phyloP scores from a whole-genome alignment of 2,113 vertebrate genomes.

The Pseudorhombus dupliciocellatus region DNA sequence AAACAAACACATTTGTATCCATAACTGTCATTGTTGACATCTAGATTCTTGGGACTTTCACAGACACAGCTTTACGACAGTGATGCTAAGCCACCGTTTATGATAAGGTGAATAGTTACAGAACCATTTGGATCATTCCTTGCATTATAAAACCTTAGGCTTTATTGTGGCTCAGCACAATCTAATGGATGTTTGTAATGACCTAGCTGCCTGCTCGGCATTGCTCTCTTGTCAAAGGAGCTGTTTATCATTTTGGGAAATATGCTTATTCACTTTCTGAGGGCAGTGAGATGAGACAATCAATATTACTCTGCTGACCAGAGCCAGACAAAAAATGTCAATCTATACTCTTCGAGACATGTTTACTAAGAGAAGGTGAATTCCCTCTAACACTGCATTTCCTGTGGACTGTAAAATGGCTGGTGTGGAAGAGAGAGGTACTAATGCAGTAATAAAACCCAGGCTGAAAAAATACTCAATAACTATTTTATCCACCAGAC shows the following conservation, averaged over 20 bases:
- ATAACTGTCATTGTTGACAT: no score
- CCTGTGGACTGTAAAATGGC: no score
- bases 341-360: background rate
- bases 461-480: no score
- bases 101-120: background rate
- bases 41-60: no score
- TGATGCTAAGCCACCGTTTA: no score
- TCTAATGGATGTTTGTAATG: background rate
- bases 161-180: background rate
- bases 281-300: constrained; percentile 1
- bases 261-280: constrained; percentile 2
- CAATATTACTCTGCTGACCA: background rate
- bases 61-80: no score
- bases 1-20: background rate
- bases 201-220: background rate
- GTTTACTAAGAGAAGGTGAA: background rate
- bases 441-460: no score
- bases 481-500: background rate
- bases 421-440: no score
- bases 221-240: constrained; percentile 2
- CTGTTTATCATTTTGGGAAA: background rate
- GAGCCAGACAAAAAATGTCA: background rate
- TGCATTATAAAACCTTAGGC: constrained; percentile 3
- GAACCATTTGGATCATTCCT: background rate
- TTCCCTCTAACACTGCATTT: background rate